These are phyloP conservation scores for Scaptomyza hsui DNA, from an alignment of 1,140 invertebrate species.

Conservation along the genomic window DNA sequence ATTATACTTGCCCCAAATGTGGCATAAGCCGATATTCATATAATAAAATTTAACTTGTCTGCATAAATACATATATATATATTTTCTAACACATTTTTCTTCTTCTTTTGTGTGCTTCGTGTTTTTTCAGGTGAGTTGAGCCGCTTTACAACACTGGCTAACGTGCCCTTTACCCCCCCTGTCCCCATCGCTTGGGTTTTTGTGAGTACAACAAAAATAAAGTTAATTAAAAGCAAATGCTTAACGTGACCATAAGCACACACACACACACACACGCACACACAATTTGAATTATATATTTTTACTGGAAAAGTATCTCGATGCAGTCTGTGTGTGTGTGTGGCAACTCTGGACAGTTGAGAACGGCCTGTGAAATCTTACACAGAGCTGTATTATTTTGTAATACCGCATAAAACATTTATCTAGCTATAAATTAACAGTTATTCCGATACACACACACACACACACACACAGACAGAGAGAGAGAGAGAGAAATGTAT, in stretches of 20 bases:
- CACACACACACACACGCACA: conserved; percentile 6
- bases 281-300: conserved; percentile 28
- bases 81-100: conserved; percentile 15
- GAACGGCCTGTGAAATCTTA: not conserved
- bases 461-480: too few relatives aligned
- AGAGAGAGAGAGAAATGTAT: too few relatives aligned
- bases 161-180: not conserved
- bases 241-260: conserved; percentile 42
- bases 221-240: conserved; percentile 71
- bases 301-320: conserved; percentile 7
- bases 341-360: not conserved
- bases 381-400: too few relatives aligned
- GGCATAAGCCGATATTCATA: conserved; percentile 50
- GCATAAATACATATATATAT: conserved; percentile 44
- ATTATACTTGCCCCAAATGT: conserved; percentile 15
- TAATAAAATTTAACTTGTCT: conserved; percentile 54
- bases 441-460: too few relatives aligned
- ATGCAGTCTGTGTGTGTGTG: not conserved
- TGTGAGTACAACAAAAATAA: conserved; percentile 37
- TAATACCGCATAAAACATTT: too few relatives aligned
- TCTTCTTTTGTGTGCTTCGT: conserved; percentile 17
- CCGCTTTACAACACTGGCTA: not conserved
- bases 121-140: conserved; percentile 67
- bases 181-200: conserved; percentile 15
- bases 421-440: too few relatives aligned